These are phyloP conservation scores for Glaucopsyche alexis DNA, from an alignment of 2,888 invertebrate genomes.

Conservation along the genomic window DNA sequence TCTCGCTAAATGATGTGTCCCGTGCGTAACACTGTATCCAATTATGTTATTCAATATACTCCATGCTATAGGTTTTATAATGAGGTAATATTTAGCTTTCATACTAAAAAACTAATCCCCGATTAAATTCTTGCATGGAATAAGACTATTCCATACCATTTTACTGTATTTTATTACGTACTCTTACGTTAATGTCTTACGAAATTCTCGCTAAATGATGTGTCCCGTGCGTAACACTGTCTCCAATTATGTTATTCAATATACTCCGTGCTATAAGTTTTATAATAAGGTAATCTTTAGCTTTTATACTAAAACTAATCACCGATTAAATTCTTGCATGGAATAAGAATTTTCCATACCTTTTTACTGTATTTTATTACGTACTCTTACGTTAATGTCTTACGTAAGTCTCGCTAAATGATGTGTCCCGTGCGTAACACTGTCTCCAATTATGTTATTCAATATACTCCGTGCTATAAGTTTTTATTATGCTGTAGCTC, in stretches of 20 bases:
- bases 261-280: too few relatives aligned
- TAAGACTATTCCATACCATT: not conserved
- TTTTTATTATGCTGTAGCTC: slow-evolving; percentile 58
- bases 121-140: not conserved
- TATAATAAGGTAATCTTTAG: too few relatives aligned
- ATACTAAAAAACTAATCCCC: not conserved
- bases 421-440: slow-evolving; percentile 28
- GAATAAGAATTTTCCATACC: not conserved
- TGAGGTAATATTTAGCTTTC: too few relatives aligned
- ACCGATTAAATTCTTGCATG: not conserved
- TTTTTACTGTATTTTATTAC: not conserved
- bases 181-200: not conserved
- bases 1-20: not conserved
- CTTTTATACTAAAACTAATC: not conserved
- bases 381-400: slow-evolving; percentile 7
- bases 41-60: slow-evolving; percentile 44
- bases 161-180: too few relatives aligned
- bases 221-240: too few relatives aligned
- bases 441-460: slow-evolving; percentile 40
- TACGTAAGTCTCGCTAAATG: not conserved
- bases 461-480: slow-evolving; percentile 49
- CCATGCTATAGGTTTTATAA: slow-evolving; percentile 45
- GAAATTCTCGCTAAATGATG: not conserved
- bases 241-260: too few relatives aligned
- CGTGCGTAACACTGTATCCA: slow-evolving; percentile 34